A percentile compares a stretch with the other conserved stretches of the same genome.
Evolutionary conservation across 1,140 invertebrate species (phyloP).

Genomic region (Brachionus rotundiformis): DNA sequence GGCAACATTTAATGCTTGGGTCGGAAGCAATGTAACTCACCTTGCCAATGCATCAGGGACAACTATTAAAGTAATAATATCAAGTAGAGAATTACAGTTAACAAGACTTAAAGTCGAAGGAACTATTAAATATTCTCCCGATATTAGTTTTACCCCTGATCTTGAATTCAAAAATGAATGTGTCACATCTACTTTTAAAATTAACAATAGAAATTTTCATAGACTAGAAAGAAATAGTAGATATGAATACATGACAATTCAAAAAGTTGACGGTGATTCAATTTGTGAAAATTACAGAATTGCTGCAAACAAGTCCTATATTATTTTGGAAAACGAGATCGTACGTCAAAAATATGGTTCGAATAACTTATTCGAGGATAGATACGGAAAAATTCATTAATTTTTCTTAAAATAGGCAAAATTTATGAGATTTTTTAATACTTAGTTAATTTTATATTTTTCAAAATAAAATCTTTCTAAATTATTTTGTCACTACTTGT

Average conservation of each 20-base stretch:
- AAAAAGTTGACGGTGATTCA: background rate
- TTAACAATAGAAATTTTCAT: background rate
- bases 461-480: no score
- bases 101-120: background rate
- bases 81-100: background rate
- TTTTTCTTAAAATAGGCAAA: no score
- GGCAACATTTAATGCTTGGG: background rate
- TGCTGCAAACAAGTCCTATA: background rate
- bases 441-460: no score
- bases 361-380: background rate
- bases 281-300: background rate
- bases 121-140: no score
- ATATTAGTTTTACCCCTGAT: no score
- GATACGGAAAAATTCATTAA: background rate
- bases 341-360: background rate
- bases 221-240: background rate
- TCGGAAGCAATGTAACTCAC: background rate
- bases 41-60: background rate
- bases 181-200: background rate
- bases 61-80: background rate
- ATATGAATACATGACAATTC: background rate
- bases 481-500: no score
- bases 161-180: background rate
- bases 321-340: background rate
- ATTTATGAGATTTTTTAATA: no score